These are phyloP conservation scores for Trichoplusia ni DNA, from an alignment of 1,140 invertebrate species.

Conservation along the genomic window DNA sequence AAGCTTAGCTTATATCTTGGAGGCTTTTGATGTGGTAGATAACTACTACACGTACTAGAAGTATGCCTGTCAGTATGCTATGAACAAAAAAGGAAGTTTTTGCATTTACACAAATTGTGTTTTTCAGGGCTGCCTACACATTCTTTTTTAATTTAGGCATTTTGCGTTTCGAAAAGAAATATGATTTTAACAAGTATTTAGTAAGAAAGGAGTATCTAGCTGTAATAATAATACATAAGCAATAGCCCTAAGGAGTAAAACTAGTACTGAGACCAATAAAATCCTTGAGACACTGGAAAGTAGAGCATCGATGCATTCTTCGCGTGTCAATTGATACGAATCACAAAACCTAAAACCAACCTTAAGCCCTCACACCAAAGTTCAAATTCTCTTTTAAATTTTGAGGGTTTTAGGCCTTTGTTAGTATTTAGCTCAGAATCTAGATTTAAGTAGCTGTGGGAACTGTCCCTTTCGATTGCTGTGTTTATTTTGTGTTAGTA, in stretches of 20 bases:
- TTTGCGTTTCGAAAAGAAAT: no score
- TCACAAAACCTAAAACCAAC: not conserved
- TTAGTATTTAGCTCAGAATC: slow-evolving; percentile 13
- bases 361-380: not conserved
- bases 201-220: no score
- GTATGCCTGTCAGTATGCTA: no score
- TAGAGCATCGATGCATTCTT: slow-evolving; percentile 53
- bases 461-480: slow-evolving; percentile 62
- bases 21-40: no score
- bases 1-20: no score
- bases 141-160: no score
- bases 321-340: slow-evolving; percentile 34
- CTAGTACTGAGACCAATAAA: slow-evolving; percentile 6
- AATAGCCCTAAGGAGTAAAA: slow-evolving; percentile 1
- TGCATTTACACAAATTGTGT: no score
- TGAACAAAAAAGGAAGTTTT: no score
- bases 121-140: no score
- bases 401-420: not conserved
- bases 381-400: not conserved
- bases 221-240: no score
- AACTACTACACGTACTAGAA: no score
- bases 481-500: slow-evolving; percentile 46
- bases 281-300: slow-evolving; percentile 45
- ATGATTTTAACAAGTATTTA: no score
- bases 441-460: slow-evolving; percentile 55